phyloP scores from a whole-genome alignment of 92 coral and sea anemone species.

The Umimayanthus chanpuru region DNA sequence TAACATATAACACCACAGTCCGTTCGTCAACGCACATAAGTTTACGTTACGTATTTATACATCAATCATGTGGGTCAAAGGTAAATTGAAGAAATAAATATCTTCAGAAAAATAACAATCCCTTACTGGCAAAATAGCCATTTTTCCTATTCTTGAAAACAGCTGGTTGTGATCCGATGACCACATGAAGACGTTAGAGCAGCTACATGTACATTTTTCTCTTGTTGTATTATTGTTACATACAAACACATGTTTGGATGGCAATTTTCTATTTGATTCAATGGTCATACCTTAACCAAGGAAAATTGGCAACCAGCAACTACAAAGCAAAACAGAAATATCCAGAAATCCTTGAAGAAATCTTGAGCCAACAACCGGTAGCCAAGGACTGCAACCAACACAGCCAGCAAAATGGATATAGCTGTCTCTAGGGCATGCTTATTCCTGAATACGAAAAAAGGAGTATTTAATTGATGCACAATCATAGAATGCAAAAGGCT shows the following conservation, averaged over 20 bases:
- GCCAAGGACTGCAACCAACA: slow-evolving; percentile 88
- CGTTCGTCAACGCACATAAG: too few species aligned
- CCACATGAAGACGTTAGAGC: too few species aligned
- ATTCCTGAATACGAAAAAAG: slow-evolving; percentile 61
- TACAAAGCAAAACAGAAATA: slow-evolving; percentile 94
- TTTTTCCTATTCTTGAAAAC: too few species aligned
- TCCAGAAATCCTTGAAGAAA: slow-evolving; percentile 94
- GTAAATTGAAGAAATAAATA: too few species aligned
- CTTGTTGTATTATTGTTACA: too few species aligned
- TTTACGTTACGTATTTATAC: too few species aligned
- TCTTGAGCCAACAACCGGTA: slow-evolving; percentile 90
- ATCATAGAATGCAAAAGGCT: not conserved
- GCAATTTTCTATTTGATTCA: not conserved
- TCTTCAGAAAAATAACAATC: too few species aligned
- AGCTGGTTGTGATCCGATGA: too few species aligned
- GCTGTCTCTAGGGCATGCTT: slow-evolving; percentile 82
- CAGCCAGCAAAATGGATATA: slow-evolving; percentile 82
- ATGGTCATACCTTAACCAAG: slow-evolving; percentile 80
- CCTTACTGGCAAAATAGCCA: too few species aligned
- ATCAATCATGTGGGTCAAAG: too few species aligned
- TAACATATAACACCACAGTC: too few species aligned
- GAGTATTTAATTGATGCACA: not conserved
- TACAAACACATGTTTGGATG: not conserved
- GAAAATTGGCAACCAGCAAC: slow-evolving; percentile 98
- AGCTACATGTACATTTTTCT: too few species aligned